Percentiles rank a stretch among this genome's conserved stretches.
Conservation (phyloP, 1,140 invertebrate species). For the Acyrthosiphon pisum region DNA sequence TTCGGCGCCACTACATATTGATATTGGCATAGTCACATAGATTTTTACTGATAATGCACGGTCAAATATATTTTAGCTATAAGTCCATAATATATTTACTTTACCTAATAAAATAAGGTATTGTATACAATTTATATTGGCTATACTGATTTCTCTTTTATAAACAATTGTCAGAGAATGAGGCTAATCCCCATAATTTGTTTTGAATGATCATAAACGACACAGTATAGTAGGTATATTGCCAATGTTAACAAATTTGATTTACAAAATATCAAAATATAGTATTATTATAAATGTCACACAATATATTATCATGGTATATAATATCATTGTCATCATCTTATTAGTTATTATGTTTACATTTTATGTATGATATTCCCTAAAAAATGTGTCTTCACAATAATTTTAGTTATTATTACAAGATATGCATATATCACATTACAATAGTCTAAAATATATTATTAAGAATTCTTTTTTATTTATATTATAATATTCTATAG, state of each 20-base stretch:
- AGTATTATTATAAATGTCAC: neutral
- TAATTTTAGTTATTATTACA: constrained; percentile 1
- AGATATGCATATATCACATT: constrained; percentile 4
- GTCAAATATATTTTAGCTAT: neutral
- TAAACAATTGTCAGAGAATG: neutral
- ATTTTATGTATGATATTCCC: neutral
- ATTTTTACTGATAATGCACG: neutral
- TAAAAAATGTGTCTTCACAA: neutral
- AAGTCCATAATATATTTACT: no score
- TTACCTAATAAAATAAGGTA: neutral
- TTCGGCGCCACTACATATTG: no score
- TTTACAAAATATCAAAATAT: neutral
- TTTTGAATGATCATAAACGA: neutral
- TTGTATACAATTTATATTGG: neutral
- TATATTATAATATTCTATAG: neutral
- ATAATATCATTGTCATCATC: neutral
- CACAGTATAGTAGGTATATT: neutral
- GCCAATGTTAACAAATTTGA: neutral
- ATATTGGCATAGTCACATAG: neutral
- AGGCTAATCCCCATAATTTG: neutral
- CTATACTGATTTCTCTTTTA: neutral
- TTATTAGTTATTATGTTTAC: neutral
- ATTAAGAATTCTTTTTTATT: neutral
- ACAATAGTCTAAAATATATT: neutral
- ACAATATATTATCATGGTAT: neutral